Evolutionary conservation across 2,888 invertebrate species (phyloP), one percentile per base, ranked within the genome.

Genomic region (Drosophila sordidula): DNA sequence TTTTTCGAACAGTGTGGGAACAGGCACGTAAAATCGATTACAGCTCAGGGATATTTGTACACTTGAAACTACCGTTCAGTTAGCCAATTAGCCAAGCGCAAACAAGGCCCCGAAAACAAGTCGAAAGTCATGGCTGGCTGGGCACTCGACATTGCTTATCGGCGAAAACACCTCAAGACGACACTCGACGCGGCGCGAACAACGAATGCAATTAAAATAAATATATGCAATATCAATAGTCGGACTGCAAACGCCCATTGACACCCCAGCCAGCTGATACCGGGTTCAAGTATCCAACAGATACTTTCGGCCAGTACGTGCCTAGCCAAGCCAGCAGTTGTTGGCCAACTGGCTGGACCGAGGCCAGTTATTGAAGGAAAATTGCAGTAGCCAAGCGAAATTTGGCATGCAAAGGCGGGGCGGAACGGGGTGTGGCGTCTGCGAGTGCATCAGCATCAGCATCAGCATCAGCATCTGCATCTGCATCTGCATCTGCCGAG

Each of bases 161-260:
- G 42, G 16, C 6, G 45, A 16, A 55, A 70, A 52, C 67, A 50
- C 46, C 69, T 67, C 45, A 52, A 41, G 51, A 45, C 57, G 52
- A 56, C 36, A 45, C 56, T 47, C 67, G 51, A 72, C 12, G 34
- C 62, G 44, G 50, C 36, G 52, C 41, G 46, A 64, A 52, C 69
- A 75, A 46, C 70, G 61, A 71, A 70, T 75, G 85, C 85, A 87
- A 82, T 87, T 85, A 87, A 85, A 82, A 75, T 80, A 77, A 87
- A 87, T 85, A 71, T 84, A 80, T 82, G 82, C 80, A 73, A 63
- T 63, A 73, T 49, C 57, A 75, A 63, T 8, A 59, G 59, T 44
- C 52, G 6, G 11, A 36, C 25, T 26, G 34, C 41, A 65, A 55
- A 55, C 70, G 57, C 65, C 63, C 63, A 65, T 70, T 66, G 69